Base-by-base conservation (phyloP, 2,113 vertebrate genomes). In the Rhinoptilus africanus region DNA sequence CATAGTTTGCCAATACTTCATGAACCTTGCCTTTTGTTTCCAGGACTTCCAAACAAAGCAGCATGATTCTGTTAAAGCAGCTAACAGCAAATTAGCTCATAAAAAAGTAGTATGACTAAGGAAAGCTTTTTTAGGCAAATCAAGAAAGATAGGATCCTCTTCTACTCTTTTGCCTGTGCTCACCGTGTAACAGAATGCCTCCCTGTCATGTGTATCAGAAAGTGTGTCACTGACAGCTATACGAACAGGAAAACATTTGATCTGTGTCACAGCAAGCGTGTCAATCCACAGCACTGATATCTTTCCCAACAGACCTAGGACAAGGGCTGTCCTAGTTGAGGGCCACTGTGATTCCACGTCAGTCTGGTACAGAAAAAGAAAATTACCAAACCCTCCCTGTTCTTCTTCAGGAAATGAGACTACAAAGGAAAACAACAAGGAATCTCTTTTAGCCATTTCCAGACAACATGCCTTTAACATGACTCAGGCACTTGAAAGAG, bases 401-500 rank as follows among this genome's bases (percentile, higher is more conserved):
- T 92, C 24, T 90, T 94, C 53, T 89, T 91, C 96, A 96, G 93
- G 93, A 96, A 96, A 93, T 75, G 35, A 86, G 85, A 85, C 69
- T 62, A 93, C 81, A 95, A 95, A 94, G 53, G 71, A 93, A 95
- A 72, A 14, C 81, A 92, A 89, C 66, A 92, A 81, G 69, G 56
- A 96, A 91, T 85, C 78, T 92, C 75, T 94, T 89, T 85, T 90
- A 91, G 89, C 62, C 45, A 24, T 89, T 96, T 96, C 87, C 93
- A 94, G 81, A 89, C 87, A 91, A 64, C 77, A 75, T 96, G 89
- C 94, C 89, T 97, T 26, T 76, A 88, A 72, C 51, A 64, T 96
- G 94, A 96, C 85, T 96, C 95, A 95, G 69, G 51, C 91, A 91
- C 91, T 96, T 87, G 88, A 93, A 95, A 75, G 76, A 62, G 50